Evolutionary conservation across 2,113 vertebrate species (phyloP), one percentile per base, ranked within the genome.

Genomic region (Pituophis catenifer): DNA sequence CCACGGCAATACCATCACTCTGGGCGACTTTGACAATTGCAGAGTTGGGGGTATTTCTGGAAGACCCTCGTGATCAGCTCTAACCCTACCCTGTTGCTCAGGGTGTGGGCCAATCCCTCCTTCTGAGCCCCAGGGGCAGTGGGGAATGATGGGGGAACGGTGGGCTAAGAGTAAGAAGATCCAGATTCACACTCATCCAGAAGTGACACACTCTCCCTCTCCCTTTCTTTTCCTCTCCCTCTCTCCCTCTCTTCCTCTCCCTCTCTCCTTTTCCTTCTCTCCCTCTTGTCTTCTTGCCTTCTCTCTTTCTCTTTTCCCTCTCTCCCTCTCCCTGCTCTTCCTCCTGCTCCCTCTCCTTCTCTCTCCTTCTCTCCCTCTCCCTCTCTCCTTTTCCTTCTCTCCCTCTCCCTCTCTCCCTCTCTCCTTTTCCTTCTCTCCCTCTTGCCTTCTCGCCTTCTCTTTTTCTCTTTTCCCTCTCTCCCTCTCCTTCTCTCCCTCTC

Each of bases 161-260:
- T 15, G 65, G 65, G 65, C n/a, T 33, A 17, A 8, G 65, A 29
- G 59, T 0, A 11, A 11, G 59, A 11, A 65, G 59, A 11, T 3
- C 9, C 59, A 65, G 59, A 17, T 75, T 33, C 70, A 33, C 2
- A 0, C 38, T 33, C n/a, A 75, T 15, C 15, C 70, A 17, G n/a
- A 70, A 70, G 29, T 33, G 65, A 75, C n/a, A 13, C 65, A 75
- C 13, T 62, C 59, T 23, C 7, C 1, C 7, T 23, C 8, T 24
- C 24, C 3, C 23, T 3, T 23, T 2, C 9, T 11, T 3, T 0
- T 23, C 1, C 10, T 12, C 3, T 3, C 17, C 1, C 19, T 7
- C 58, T 59, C 23, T 59, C 5, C 55, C 0, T 23, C 21, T 8
- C 23, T 11, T 3, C 13, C 3, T 55, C 13, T 58, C 19, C 58